Evolutionary conservation across 1,140 invertebrate species (phyloP).

Genomic region (Cyclargus thomasi): DNA sequence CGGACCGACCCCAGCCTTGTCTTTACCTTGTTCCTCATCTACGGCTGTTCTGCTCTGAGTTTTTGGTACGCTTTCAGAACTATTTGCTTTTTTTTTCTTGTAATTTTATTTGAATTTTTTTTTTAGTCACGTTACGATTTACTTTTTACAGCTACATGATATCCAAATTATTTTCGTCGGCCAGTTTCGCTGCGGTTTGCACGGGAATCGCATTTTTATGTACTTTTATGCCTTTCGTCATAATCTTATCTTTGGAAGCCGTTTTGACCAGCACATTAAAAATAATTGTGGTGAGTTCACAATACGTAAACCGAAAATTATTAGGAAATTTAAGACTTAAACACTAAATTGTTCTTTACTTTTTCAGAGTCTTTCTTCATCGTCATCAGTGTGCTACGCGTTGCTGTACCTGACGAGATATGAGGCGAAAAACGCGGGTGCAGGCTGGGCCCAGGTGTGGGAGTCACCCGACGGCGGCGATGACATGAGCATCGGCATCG

Average conservation of each 20-base stretch:
- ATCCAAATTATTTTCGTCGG: slow-evolving; percentile 78
- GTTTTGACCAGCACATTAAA: slow-evolving; percentile 73
- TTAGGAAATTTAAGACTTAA: not conserved
- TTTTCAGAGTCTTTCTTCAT: slow-evolving; percentile 77
- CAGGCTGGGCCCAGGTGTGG: slow-evolving; percentile 71
- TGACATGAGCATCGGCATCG: slow-evolving; percentile 70
- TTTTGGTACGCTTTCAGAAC: slow-evolving; percentile 75
- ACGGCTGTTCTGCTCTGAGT: slow-evolving; percentile 76
- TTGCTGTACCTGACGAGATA: slow-evolving; percentile 76
- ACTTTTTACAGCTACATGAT: slow-evolving; percentile 78
- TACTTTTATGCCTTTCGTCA: slow-evolving; percentile 79
- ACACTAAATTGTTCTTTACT: slow-evolving; percentile 7
- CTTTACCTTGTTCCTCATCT: slow-evolving; percentile 75
- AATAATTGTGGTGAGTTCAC: slow-evolving; percentile 75
- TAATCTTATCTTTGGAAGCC: slow-evolving; percentile 79
- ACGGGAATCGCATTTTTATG: slow-evolving; percentile 78
- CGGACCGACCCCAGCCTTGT: slow-evolving; percentile 75
- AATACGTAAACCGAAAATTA: not conserved
- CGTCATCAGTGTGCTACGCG: slow-evolving; percentile 79
- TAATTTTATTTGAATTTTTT: no score
- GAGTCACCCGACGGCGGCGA: slow-evolving; percentile 62
- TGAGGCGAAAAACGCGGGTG: slow-evolving; percentile 76
- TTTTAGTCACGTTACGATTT: not conserved
- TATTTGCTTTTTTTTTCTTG: no score
- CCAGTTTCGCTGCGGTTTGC: slow-evolving; percentile 79